Conservation (phyloP, 2,888 invertebrate species). For the Euspilapteryx auroguttella region DNA sequence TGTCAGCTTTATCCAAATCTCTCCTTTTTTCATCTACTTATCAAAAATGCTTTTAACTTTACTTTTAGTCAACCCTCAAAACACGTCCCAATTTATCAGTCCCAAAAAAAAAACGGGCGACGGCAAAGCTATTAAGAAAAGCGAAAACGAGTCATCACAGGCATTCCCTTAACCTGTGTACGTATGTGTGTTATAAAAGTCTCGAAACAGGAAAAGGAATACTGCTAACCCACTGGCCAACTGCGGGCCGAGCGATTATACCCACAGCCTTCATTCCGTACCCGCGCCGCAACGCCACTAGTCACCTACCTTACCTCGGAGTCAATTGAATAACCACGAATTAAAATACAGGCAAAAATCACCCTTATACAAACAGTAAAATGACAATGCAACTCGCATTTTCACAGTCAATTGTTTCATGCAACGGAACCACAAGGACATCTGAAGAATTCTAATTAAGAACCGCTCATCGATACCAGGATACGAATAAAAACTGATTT, state of each 20-base stretch:
- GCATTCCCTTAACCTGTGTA: slow-evolving; percentile 14
- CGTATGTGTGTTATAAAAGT: slow-evolving; percentile 34
- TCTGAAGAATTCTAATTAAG: slow-evolving; percentile 41
- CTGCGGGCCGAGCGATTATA: slow-evolving; percentile 42
- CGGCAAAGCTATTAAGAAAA: too few relatives aligned
- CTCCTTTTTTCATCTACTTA: too few relatives aligned
- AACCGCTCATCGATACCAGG: too few relatives aligned
- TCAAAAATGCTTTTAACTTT: too few relatives aligned
- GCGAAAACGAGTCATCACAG: slow-evolving; percentile 6
- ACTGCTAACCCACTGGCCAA: slow-evolving; percentile 59
- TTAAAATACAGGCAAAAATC: too few relatives aligned
- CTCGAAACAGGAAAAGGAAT: slow-evolving; percentile 52
- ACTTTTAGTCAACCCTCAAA: too few relatives aligned
- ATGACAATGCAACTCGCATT: slow-evolving; percentile 30
- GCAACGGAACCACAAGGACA: slow-evolving; percentile 48
- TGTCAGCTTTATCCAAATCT: too few relatives aligned
- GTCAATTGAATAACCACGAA: too few relatives aligned
- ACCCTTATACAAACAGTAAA: slow-evolving; percentile 14
- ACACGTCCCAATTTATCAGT: too few relatives aligned
- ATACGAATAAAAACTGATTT: too few relatives aligned
- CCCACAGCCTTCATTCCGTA: slow-evolving; percentile 42
- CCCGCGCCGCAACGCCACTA: slow-evolving; percentile 36
- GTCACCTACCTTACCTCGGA: too few relatives aligned
- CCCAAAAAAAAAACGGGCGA: too few relatives aligned
- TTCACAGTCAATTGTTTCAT: slow-evolving; percentile 33